phyloP scores from a whole-genome alignment of 1,140 invertebrate genomes.

The Drosophila melanogaster region Release_6_plus_ISO1_MT NT_037436.4:22820001-22820500 shows the following conservation, averaged over 20 bases:
- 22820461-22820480: slow-evolving; percentile 39
- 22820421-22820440: slow-evolving; percentile 66
- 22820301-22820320: slow-evolving; percentile 28
- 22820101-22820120: too few relatives aligned
- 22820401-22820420: slow-evolving; percentile 75
- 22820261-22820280: slow-evolving; percentile 60
- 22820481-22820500: slow-evolving; percentile 14
- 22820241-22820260: slow-evolving; percentile 64
- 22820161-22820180: not conserved
- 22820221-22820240: slow-evolving; percentile 17
- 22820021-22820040: too few relatives aligned
- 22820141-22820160: not conserved
- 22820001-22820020: too few relatives aligned
- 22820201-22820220: slow-evolving; percentile 16
- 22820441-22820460: slow-evolving; percentile 75
- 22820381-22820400: slow-evolving; percentile 34
- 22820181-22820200: not conserved
- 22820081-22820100: too few relatives aligned
- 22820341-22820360: slow-evolving; percentile 9
- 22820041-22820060: too few relatives aligned
- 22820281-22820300: slow-evolving; percentile 9
- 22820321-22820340: slow-evolving; percentile 43
- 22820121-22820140: not conserved
- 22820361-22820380: slow-evolving; percentile 3
- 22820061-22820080: too few relatives aligned